A percentile compares a stretch with the other conserved stretches of the same genome.
Evolutionary conservation across 1,140 invertebrate genomes (phyloP).

Genomic region (Cryptotermes secundus): DNA sequence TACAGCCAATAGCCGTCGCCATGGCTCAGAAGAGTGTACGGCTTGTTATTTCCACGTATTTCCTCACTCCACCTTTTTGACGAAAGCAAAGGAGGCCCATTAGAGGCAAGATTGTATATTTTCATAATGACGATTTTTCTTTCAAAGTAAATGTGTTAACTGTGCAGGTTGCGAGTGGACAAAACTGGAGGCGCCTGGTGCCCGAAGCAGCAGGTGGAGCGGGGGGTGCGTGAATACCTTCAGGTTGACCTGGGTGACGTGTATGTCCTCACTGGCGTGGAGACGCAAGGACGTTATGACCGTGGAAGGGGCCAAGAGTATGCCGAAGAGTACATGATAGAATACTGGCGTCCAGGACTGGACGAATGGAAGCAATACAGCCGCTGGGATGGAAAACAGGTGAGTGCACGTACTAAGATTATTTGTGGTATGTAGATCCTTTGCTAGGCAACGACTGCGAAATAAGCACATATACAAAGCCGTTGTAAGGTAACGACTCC

Average conservation of each 20-base stretch:
- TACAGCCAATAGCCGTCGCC: too few species aligned
- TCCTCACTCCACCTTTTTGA: too few species aligned
- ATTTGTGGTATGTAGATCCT: too few species aligned
- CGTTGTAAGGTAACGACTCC: too few species aligned
- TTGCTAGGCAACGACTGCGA: too few species aligned
- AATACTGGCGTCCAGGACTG: slow-evolving; percentile 69
- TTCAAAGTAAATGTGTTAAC: too few species aligned
- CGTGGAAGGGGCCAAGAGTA: slow-evolving; percentile 77
- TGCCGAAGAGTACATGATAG: slow-evolving; percentile 69
- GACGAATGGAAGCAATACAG: slow-evolving; percentile 64
- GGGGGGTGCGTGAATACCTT: slow-evolving; percentile 69
- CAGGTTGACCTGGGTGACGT: slow-evolving; percentile 69
- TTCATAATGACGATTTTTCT: too few species aligned
- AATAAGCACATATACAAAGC: too few species aligned
- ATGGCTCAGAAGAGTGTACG: too few species aligned
- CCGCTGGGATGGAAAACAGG: slow-evolving; percentile 62
- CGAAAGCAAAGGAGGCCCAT: too few species aligned
- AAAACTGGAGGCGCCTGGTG: slow-evolving; percentile 82
- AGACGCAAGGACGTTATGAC: slow-evolving; percentile 78
- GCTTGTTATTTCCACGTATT: too few species aligned
- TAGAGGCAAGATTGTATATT: too few species aligned
- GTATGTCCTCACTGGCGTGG: slow-evolving; percentile 69
- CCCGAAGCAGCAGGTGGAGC: slow-evolving; percentile 68
- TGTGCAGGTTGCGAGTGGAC: slow-evolving; percentile 68
- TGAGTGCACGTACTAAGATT: slow-evolving; percentile 45